Evolutionary conservation across 2,888 invertebrate genomes (phyloP).

Genomic region (Dromius quadrimaculatus): DNA sequence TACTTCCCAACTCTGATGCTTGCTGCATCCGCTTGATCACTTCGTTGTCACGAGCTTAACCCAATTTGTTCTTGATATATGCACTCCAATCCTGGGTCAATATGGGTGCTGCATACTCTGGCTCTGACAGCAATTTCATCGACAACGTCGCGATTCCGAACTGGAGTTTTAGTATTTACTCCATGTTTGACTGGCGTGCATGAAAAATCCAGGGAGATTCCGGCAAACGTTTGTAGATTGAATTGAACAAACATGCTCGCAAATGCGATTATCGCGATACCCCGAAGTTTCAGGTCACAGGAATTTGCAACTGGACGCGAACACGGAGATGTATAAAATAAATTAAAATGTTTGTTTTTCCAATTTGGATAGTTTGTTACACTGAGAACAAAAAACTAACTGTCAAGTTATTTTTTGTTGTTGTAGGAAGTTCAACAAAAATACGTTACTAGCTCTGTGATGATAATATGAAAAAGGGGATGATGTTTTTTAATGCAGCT

Average conservation of each 20-base stretch:
- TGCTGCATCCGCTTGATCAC: too few species aligned
- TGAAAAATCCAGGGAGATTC: constrained; percentile 23
- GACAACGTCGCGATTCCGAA: neutral
- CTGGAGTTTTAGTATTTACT: constrained; percentile 22
- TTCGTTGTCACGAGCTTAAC: too few species aligned
- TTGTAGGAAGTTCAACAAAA: too few species aligned
- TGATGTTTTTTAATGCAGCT: too few species aligned
- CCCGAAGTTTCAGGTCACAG: constrained; percentile 29
- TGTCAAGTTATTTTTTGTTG: too few species aligned
- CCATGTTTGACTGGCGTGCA: neutral
- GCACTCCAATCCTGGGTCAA: neutral
- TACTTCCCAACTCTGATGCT: too few species aligned
- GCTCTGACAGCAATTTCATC: too few species aligned
- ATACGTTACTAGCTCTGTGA: too few species aligned
- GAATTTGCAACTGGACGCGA: constrained; percentile 13
- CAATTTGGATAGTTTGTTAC: neutral
- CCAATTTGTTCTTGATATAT: too few species aligned
- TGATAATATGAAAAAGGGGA: too few species aligned
- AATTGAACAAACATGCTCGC: constrained; percentile 41
- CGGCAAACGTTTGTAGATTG: constrained; percentile 8
- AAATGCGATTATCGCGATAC: constrained; percentile 46
- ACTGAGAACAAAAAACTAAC: too few species aligned
- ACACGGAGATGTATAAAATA: neutral
- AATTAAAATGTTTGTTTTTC: constrained; percentile 11
- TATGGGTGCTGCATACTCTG: neutral